phyloP scores from a whole-genome alignment of 2,113 vertebrate genomes.

The Sigmodon hispidus region DNA sequence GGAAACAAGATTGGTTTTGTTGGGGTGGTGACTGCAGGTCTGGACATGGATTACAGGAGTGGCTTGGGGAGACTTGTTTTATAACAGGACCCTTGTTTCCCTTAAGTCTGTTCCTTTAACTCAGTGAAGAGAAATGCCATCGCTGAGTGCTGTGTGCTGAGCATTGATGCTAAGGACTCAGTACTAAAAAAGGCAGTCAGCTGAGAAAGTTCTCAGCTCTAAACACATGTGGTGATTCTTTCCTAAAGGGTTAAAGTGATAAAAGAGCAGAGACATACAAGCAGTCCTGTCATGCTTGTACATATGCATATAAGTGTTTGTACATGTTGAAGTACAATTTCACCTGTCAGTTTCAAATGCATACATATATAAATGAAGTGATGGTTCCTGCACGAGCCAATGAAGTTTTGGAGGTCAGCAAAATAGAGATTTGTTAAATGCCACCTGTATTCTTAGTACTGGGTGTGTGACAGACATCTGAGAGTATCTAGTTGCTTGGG shows the following conservation, averaged over 20 bases:
- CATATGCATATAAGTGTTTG: background rate
- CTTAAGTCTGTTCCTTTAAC: constrained; percentile 28
- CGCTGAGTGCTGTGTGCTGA: background rate
- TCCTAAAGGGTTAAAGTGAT: background rate
- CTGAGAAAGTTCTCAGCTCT: constrained; percentile 39
- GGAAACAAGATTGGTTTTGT: constrained; percentile 30
- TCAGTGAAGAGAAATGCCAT: constrained; percentile 30
- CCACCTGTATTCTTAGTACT: background rate
- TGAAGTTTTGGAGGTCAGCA: constrained; percentile 11
- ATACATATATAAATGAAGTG: background rate
- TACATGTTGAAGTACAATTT: background rate
- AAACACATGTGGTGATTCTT: background rate
- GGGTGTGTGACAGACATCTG: background rate
- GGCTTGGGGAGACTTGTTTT: constrained; percentile 33
- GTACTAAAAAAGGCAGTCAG: constrained; percentile 4
- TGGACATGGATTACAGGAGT: constrained; percentile 38
- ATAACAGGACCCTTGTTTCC: constrained; percentile 5
- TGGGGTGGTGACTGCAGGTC: background rate
- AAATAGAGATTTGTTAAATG: constrained; percentile 34
- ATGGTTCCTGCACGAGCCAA: background rate
- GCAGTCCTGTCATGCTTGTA: background rate
- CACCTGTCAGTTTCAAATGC: background rate
- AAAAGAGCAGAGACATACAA: constrained; percentile 3
- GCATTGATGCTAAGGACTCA: background rate
- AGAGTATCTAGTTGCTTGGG: background rate